Evolutionary conservation across 2,888 invertebrate genomes (phyloP), one percentile per base, ranked within the genome.

Genomic region (Melieria picta): DNA sequence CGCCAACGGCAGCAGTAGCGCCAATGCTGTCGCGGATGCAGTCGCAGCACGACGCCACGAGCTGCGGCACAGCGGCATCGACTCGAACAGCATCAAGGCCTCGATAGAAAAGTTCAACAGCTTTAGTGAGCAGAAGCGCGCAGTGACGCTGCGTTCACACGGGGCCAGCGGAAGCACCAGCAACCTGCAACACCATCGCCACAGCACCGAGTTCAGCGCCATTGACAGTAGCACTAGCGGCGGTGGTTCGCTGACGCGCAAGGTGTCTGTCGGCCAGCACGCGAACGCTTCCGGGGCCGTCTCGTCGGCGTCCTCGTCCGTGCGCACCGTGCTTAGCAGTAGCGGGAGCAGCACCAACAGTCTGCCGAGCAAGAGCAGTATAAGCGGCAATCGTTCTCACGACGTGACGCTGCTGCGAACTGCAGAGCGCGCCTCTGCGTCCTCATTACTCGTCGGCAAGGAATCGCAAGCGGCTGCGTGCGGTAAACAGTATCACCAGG

Each of bases 71-170:
- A 30, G 79, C 11, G 81, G 80, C 45, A 85, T 85, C 71, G 85
- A 85, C 72, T 82, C 86, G 43, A 77, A 79, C 58, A 85, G 85
- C 73, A 85, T 85, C 46, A 83, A 83, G 71, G 86, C 83, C 7
- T 85, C 85, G 50, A 85, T 85, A 16, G 85, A 86, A 74, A 85
- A 85, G 63, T 85, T 85, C 55, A 86, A 85, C 72, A 85, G 79
- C 75, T 81, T 83, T 5, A 86, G 84, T 68, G 83, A 83, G 71
- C 84, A 83, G 56, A 85, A 85, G 71, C 83, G 83, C 64, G 71
- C 72, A 7, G 75, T 75, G 7, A 72, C 75, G 16, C 48, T 78
- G 65, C 77, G 77, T 55, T 69, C 76, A n/a, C 75, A 78, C 55
- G 69, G 74, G 60, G 76, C 75, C 46, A 75, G 76, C 56, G 82